A percentile compares a stretch with the other conserved stretches of the same genome.
phyloP scores from a whole-genome alignment of 53 echinoderm and acorn worm genomes.

The Patiria pectinifera region DNA sequence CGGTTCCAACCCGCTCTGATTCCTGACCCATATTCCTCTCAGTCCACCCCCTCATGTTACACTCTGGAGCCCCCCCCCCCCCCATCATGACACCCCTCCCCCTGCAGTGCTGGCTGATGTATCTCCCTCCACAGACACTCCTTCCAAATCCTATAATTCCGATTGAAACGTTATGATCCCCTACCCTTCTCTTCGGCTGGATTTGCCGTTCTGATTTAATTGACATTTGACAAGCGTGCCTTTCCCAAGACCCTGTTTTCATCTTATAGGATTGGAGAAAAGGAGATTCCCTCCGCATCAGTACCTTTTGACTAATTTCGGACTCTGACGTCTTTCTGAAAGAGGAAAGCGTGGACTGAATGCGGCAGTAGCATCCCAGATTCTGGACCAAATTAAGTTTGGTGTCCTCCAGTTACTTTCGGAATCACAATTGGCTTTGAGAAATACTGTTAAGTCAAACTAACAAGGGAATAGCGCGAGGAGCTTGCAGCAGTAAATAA shows the following conservation, averaged over 20 bases:
- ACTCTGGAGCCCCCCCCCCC: not conserved
- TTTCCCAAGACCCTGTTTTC: not conserved
- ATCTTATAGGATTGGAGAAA: conserved; percentile 44
- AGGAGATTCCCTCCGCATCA: conserved; percentile 25
- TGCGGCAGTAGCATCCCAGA: not conserved
- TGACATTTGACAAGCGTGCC: conserved; percentile 51
- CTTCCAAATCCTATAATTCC: conserved; percentile 37
- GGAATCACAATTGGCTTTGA: conserved; percentile 48
- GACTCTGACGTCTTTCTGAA: conserved; percentile 23
- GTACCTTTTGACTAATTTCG: conserved; percentile 8
- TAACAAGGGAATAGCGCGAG: conserved; percentile 26
- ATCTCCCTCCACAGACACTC: not conserved
- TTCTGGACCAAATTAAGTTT: not conserved
- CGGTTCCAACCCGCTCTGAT: not conserved
- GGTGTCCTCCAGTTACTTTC: conserved; percentile 15
- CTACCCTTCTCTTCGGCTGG: not conserved
- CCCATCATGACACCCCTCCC: not conserved
- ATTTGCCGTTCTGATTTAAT: conserved; percentile 9
- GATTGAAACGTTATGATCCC: conserved; percentile 26
- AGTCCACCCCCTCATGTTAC: not conserved
- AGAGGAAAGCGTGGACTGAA: not conserved
- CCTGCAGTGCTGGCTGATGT: not conserved
- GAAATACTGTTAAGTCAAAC: conserved; percentile 46
- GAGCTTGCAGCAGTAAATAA: conserved; percentile 19
- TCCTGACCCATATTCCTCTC: not conserved